phyloP scores from a whole-genome alignment of 2,888 invertebrate genomes.

The Nephrotoma flavescens region DNA sequence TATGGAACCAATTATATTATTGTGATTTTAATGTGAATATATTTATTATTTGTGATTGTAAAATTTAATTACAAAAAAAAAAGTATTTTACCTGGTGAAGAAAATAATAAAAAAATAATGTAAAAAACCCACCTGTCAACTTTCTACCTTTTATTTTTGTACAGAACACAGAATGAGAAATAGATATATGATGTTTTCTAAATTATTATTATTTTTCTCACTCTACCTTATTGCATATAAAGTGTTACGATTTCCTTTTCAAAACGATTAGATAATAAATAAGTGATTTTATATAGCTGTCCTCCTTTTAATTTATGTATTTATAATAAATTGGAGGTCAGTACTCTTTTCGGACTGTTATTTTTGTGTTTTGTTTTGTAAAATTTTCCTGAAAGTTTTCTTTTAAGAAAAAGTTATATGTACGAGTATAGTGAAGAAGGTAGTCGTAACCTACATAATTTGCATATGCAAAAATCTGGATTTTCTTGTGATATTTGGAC shows the following conservation, averaged over 20 bases:
- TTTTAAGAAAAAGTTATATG: not conserved
- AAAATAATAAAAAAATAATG: slow-evolving; percentile 14
- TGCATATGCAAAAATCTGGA: not conserved
- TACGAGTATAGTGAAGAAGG: not conserved
- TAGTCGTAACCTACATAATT: not conserved
- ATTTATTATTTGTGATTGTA: not conserved
- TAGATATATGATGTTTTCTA: not conserved
- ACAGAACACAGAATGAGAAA: not conserved
- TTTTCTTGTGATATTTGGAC: not conserved
- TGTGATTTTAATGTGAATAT: not conserved
- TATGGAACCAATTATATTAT: not conserved
- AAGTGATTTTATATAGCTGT: not conserved
- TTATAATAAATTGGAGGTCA: not conserved
- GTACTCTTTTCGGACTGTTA: slow-evolving; percentile 3
- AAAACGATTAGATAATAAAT: not conserved
- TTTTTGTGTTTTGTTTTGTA: not conserved
- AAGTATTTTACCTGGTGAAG: slow-evolving; percentile 36
- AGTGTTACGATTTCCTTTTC: not conserved
- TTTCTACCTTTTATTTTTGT: slow-evolving; percentile 8
- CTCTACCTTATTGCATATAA: not conserved
- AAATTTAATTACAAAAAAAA: not conserved
- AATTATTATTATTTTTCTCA: not conserved
- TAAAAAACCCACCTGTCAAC: slow-evolving; percentile 14
- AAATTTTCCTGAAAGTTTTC: not conserved
- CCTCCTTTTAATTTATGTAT: not conserved